Evolutionary conservation across 1,140 invertebrate species (phyloP).

Genomic region (Drosophila eugracilis): DNA sequence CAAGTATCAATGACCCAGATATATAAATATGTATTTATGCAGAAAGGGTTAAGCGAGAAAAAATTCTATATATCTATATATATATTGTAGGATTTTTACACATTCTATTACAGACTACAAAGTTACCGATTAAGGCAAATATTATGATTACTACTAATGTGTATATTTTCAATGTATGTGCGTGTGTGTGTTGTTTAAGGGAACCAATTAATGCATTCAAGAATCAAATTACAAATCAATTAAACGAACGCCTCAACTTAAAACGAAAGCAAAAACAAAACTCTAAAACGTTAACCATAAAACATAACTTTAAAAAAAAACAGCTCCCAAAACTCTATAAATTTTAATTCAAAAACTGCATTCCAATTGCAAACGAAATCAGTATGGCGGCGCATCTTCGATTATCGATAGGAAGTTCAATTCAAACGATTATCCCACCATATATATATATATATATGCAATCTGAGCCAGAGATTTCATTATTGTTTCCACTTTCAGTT

Average conservation of each 20-base stretch:
- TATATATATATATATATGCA: no score
- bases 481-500: constrained; percentile 24
- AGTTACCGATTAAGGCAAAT: constrained; percentile 44
- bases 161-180: constrained; percentile 56
- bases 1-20: constrained; percentile 37
- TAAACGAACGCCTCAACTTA: constrained; percentile 58
- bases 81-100: constrained; percentile 58
- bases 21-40: constrained; percentile 51
- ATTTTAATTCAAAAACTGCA: constrained; percentile 26
- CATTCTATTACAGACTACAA: constrained; percentile 52
- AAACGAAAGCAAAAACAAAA: constrained; percentile 45
- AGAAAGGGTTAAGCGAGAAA: constrained; percentile 26
- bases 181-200: constrained; percentile 68
- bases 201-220: constrained; percentile 74
- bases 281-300: no score
- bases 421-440: constrained; percentile 83
- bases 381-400: constrained; percentile 28
- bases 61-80: constrained; percentile 37
- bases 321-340: constrained; percentile 10
- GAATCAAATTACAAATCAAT: constrained; percentile 70
- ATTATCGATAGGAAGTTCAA: constrained; percentile 38
- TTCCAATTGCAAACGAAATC: constrained; percentile 20
- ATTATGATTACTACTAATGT: constrained; percentile 40
- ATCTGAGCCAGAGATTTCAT: constrained; percentile 42
- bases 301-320: constrained; percentile 26